A percentile compares a stretch with the other conserved stretches of the same genome.
These are phyloP conservation scores for Chrysaora quinquecirrha DNA, from an alignment of 30 jellyfish, hydroid and myxozoan species.

Conservation along the genomic window DNA sequence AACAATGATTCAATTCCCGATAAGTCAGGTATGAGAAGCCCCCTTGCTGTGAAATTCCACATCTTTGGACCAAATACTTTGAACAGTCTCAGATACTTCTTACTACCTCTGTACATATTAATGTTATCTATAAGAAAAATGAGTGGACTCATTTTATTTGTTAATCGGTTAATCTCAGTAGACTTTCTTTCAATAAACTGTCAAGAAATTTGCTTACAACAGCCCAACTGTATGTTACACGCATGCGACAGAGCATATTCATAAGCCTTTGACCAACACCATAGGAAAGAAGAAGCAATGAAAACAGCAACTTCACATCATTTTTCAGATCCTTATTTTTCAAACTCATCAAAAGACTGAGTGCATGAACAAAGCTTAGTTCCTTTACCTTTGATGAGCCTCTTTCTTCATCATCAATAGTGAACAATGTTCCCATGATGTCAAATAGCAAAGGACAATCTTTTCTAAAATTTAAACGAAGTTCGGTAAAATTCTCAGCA, in stretches of 20 bases:
- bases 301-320: constrained; percentile 29
- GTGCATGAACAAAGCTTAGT: constrained; percentile 39
- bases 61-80: constrained; percentile 37
- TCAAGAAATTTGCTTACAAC: constrained; percentile 34
- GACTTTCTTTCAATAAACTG: constrained; percentile 28
- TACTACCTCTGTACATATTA: constrained; percentile 13
- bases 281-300: constrained; percentile 31
- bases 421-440: constrained; percentile 32
- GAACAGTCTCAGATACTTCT: constrained; percentile 33
- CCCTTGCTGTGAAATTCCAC: constrained; percentile 36
- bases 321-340: constrained; percentile 22
- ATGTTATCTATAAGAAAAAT: constrained; percentile 1
- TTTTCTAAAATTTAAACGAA: constrained; percentile 21
- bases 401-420: background rate
- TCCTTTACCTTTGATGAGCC: constrained; percentile 32
- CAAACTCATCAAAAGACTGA: constrained; percentile 36
- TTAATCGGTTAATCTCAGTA: constrained; percentile 32
- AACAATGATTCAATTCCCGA: constrained; percentile 27
- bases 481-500: constrained; percentile 27
- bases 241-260: constrained; percentile 33
- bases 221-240: constrained; percentile 42
- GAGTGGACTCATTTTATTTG: constrained; percentile 21
- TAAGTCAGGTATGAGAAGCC: constrained; percentile 27
- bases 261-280: constrained; percentile 31
- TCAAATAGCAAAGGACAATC: constrained; percentile 36